phyloP scores from a whole-genome alignment of 2,888 invertebrate genomes.

The Bellardia bayeri region DNA sequence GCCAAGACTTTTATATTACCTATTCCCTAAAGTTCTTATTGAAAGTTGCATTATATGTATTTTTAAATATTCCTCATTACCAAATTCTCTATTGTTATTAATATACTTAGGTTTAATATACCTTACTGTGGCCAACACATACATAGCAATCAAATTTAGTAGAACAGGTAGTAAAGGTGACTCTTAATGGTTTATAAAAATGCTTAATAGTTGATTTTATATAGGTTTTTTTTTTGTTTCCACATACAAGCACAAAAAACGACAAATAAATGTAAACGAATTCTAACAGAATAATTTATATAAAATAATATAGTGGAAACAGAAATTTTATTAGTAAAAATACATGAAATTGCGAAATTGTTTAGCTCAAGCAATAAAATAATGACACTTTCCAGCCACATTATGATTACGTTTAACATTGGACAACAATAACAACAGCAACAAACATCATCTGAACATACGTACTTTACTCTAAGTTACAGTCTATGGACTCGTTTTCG shows the following conservation, averaged over 20 bases:
- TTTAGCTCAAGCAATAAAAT: slow-evolving; percentile 30
- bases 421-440: not conserved
- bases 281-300: slow-evolving; percentile 22
- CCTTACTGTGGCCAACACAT: not conserved
- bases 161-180: slow-evolving; percentile 2
- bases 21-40: no score
- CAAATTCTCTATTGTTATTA: not conserved
- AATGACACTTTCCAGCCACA: slow-evolving; percentile 35
- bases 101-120: not conserved
- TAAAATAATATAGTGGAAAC: not conserved
- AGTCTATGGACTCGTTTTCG: not conserved
- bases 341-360: not conserved
- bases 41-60: no score
- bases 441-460: not conserved
- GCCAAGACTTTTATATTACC: no score
- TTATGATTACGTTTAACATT: slow-evolving; percentile 21
- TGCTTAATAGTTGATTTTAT: slow-evolving; percentile 16
- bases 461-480: not conserved
- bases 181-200: slow-evolving; percentile 6
- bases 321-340: not conserved
- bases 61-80: no score
- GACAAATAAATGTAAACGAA: not conserved
- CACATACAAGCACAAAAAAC: not conserved
- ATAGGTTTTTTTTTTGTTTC: no score
- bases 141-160: not conserved